A percentile compares a stretch with the other conserved stretches of the same genome.
These are phyloP conservation scores for Galago senegalensis DNA, from an alignment of 2,797 vertebrate genomes.

Conservation along the genomic window DNA sequence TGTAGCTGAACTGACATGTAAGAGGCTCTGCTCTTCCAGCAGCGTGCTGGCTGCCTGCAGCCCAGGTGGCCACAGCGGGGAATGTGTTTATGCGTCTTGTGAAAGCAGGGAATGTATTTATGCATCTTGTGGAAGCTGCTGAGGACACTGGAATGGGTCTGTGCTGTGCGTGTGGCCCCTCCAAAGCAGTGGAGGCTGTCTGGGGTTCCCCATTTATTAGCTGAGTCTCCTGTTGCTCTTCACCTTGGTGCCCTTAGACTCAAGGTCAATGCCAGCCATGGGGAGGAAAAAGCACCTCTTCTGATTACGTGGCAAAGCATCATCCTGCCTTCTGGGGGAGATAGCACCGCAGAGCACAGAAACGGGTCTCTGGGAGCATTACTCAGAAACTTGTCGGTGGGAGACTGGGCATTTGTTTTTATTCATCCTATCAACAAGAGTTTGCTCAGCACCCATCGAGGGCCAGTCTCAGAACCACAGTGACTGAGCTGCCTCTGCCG, in stretches of 20 bases:
- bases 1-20: fast-evolving
- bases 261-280: background rate
- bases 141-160: background rate
- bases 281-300: background rate
- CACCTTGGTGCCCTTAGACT: background rate
- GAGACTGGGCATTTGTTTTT: fast-evolving
- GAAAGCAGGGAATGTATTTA: fast-evolving
- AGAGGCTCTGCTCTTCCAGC: background rate
- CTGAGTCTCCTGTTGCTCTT: background rate
- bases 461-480: fast-evolving
- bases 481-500: fast-evolving
- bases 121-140: fast-evolving
- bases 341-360: fast-evolving
- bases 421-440: background rate
- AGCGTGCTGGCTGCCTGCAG: fast-evolving
- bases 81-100: fast-evolving
- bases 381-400: background rate
- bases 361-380: background rate
- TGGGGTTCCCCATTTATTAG: fast-evolving
- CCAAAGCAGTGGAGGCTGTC: fast-evolving
- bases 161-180: background rate
- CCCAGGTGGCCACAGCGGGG: fast-evolving
- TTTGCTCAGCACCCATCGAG: background rate
- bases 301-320: background rate
- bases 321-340: background rate